phyloP scores from a whole-genome alignment of 2,797 vertebrate genomes.

The Steatocranus sp. region DNA sequence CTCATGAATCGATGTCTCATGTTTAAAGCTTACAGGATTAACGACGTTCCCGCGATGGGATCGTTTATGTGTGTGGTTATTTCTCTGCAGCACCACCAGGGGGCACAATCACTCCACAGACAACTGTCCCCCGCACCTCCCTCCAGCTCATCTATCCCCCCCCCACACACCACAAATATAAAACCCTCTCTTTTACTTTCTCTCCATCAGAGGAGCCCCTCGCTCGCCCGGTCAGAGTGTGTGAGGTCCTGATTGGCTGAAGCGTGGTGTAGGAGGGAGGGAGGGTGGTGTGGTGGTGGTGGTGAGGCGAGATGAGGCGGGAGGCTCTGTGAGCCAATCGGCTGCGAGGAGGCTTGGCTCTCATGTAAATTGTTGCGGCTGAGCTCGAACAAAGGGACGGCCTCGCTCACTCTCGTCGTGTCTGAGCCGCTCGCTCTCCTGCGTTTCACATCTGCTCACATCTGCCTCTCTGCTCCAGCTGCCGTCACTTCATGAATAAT shows the following conservation, averaged over 20 bases:
- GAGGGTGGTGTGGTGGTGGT: background rate
- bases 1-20: background rate
- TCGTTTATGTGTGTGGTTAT: background rate
- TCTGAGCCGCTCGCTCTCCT: background rate
- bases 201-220: background rate
- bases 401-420: background rate
- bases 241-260: slow-evolving; percentile 41
- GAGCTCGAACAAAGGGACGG: slow-evolving; percentile 49
- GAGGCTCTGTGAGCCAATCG: slow-evolving; percentile 52
- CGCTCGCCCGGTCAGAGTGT: background rate
- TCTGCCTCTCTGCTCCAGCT: background rate
- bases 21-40: background rate
- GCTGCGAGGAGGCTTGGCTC: slow-evolving; percentile 36
- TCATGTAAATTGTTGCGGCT: slow-evolving; percentile 77
- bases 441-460: background rate
- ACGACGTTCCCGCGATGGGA: background rate
- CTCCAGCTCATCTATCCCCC: background rate
- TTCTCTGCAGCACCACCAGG: slow-evolving; percentile 45
- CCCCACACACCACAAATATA: background rate
- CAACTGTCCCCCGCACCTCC: background rate
- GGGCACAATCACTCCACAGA: slow-evolving; percentile 25
- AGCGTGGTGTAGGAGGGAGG: slow-evolving; percentile 29
- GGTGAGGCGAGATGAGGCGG: background rate
- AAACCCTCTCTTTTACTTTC: background rate
- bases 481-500: background rate